Conservation (phyloP, 2,797 vertebrate genomes). For the Botia kubotai region DNA sequence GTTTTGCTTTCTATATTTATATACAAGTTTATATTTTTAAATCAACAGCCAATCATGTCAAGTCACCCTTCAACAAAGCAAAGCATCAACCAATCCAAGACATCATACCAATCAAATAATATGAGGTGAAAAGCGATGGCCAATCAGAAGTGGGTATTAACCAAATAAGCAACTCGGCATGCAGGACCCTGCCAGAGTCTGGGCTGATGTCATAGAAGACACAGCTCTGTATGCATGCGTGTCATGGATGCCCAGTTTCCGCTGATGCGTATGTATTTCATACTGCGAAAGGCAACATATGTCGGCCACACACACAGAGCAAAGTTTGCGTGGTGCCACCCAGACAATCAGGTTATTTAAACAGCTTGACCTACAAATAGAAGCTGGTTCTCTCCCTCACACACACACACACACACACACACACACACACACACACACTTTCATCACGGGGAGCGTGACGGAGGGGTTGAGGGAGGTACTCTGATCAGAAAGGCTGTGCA, state of each 20-base stretch:
- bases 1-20: not conserved
- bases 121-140: constrained; percentile 8
- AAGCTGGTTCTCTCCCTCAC: constrained; percentile 30
- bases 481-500: constrained; percentile 62
- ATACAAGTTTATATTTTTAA: too few relatives aligned
- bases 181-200: not conserved
- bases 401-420: too few relatives aligned
- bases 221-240: constrained; percentile 11
- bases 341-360: constrained; percentile 54
- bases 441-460: constrained; percentile 13
- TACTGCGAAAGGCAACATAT: not conserved
- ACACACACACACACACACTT: constrained; percentile 20
- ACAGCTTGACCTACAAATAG: constrained; percentile 56
- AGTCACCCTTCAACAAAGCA: not conserved
- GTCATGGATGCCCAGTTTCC: constrained; percentile 17
- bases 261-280: not conserved
- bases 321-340: constrained; percentile 25
- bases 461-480: constrained; percentile 29
- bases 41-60: not conserved
- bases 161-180: constrained; percentile 9
- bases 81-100: constrained; percentile 21
- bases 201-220: constrained; percentile 43
- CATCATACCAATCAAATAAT: not conserved
- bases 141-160: constrained; percentile 9
- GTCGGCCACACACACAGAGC: not conserved